These are phyloP conservation scores for Mesorhabditis spiculigera DNA, from an alignment of 2,888 invertebrate genomes.

Conservation along the genomic window DNA sequence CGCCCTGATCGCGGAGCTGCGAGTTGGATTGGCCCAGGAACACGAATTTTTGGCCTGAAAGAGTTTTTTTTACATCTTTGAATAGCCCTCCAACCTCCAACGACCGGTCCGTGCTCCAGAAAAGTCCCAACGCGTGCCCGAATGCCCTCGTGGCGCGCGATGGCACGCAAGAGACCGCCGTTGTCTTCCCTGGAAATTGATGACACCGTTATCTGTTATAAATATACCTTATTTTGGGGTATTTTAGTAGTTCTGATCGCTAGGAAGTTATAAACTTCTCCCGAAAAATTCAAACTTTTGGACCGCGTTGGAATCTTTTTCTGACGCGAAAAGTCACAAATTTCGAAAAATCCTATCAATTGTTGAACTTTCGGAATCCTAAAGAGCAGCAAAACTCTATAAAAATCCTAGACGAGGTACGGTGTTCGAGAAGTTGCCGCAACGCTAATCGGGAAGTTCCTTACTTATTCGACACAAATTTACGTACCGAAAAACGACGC, in stretches of 20 bases:
- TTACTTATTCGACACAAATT: not conserved
- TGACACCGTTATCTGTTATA: too few species aligned
- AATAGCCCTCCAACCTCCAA: not conserved
- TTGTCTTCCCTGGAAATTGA: not conserved
- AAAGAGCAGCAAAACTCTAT: too few species aligned
- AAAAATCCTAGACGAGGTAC: too few species aligned
- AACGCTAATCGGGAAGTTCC: not conserved
- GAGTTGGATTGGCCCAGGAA: constrained; percentile 17
- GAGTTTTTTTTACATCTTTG: not conserved
- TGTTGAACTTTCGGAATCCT: too few species aligned
- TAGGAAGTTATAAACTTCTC: too few species aligned
- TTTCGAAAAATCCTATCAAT: too few species aligned
- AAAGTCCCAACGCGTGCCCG: not conserved
- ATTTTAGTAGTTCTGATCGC: too few species aligned
- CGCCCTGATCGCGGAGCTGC: constrained; percentile 17
- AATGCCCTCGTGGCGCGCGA: not conserved
- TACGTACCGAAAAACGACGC: not conserved
- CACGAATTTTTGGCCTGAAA: constrained; percentile 11
- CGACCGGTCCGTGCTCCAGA: not conserved
- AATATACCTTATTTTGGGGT: too few species aligned
- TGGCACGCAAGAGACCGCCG: not conserved
- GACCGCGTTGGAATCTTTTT: too few species aligned
- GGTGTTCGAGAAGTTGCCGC: too few species aligned
- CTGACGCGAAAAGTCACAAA: too few species aligned
- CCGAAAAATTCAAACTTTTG: too few species aligned